Evolutionary conservation across 1,140 invertebrate genomes (phyloP).

Genomic region (Idris sp.): DNA sequence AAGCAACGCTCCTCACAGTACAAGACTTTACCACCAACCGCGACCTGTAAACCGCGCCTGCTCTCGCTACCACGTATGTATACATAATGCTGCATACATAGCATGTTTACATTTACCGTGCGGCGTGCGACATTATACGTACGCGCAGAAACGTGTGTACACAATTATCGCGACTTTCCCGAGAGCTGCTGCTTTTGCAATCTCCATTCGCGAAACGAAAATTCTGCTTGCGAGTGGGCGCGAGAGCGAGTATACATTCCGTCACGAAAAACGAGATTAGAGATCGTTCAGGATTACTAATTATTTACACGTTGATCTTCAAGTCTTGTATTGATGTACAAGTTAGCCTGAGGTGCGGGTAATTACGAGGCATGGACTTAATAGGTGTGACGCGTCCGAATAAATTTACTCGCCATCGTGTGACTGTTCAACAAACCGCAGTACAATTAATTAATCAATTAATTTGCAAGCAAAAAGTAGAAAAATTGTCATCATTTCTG

Average conservation of each 20-base stretch:
- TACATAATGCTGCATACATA: constrained; percentile 40
- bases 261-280: constrained; percentile 50
- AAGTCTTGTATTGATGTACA: neutral
- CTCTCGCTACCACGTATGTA: constrained; percentile 40
- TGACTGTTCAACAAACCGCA: neutral
- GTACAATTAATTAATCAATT: constrained; percentile 29
- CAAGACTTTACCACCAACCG: constrained; percentile 62
- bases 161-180: constrained; percentile 59
- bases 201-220: no score
- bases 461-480: constrained; percentile 12
- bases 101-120: constrained; percentile 56
- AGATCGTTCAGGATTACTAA: constrained; percentile 41
- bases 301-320: constrained; percentile 17
- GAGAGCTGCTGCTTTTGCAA: constrained; percentile 49
- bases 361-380: constrained; percentile 22
- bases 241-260: constrained; percentile 16
- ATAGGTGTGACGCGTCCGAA: constrained; percentile 11
- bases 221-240: no score
- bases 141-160: constrained; percentile 47
- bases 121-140: constrained; percentile 47
- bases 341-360: constrained; percentile 21
- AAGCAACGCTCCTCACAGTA: constrained; percentile 39
- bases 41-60: constrained; percentile 55
- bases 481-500: no score
- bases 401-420: constrained; percentile 17